Evolutionary conservation across 2,797 vertebrate genomes (phyloP).

Genomic region (Crenuchus spilurus): DNA sequence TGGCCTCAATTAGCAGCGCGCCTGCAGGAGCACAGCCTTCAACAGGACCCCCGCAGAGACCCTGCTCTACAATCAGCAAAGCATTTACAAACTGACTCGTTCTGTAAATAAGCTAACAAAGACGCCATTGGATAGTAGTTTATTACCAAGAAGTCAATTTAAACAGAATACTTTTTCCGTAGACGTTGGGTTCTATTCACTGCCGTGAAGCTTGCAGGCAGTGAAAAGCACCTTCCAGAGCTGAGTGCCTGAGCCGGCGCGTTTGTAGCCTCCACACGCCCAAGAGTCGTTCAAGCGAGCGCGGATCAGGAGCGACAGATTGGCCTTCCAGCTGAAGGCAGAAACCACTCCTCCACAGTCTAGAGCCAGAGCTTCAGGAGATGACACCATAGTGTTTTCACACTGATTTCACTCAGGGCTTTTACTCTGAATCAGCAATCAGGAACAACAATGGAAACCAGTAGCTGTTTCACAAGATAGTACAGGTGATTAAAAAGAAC

Average conservation of each 20-base stretch:
- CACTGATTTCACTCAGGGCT: neutral
- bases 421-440: neutral
- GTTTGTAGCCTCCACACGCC: conserved; percentile 58
- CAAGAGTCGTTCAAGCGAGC: conserved; percentile 45
- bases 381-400: neutral
- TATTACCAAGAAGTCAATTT: conserved; percentile 76
- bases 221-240: no score
- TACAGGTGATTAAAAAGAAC: no score
- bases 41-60: conserved; percentile 70
- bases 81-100: conserved; percentile 70
- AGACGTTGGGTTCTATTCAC: conserved; percentile 73
- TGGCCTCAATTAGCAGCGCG: conserved; percentile 63
- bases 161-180: conserved; percentile 79
- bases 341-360: neutral
- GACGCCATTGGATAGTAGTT: conserved; percentile 72
- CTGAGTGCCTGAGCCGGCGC: no score
- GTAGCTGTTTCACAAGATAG: neutral
- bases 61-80: conserved; percentile 67
- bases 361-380: neutral
- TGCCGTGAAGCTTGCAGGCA: no score
- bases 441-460: neutral
- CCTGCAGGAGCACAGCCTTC: conserved; percentile 54
- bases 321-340: conserved; percentile 9
- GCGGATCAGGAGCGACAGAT: conserved; percentile 51
- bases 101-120: conserved; percentile 79